phyloP scores from a whole-genome alignment of 2,113 vertebrate species.

The Microtus pennsylvanicus region DNA sequence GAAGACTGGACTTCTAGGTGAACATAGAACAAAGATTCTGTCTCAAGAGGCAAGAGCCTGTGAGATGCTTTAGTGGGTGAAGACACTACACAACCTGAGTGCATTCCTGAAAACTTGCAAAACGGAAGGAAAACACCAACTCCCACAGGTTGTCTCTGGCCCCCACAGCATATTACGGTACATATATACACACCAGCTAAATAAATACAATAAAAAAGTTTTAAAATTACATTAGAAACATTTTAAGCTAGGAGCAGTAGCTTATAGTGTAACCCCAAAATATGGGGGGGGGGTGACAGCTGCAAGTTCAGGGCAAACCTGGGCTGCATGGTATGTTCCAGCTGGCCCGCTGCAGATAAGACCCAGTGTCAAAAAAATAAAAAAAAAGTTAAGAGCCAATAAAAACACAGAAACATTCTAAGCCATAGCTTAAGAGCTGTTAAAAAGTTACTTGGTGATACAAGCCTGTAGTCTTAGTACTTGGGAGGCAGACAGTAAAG shows the following conservation, averaged over 20 bases:
- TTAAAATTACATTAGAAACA: neutral
- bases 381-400: neutral
- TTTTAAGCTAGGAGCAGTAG: neutral
- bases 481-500: neutral
- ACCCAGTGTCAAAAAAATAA: neutral
- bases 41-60: neutral
- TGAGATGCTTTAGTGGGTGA: neutral
- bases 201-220: neutral
- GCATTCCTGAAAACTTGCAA: neutral
- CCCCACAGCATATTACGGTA: neutral
- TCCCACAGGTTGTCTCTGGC: neutral
- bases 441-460: neutral
- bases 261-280: neutral
- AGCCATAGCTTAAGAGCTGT: neutral
- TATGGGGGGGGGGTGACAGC: accelerated
- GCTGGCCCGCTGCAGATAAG: neutral
- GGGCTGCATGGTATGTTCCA: neutral
- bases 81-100: neutral
- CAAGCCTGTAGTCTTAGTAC: neutral
- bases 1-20: neutral
- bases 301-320: neutral
- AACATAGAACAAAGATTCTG: neutral
- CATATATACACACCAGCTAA: neutral
- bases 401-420: neutral
- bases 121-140: neutral